Conservation (phyloP, 2,888 invertebrate species). For the Holacanthella duospinosa region DNA sequence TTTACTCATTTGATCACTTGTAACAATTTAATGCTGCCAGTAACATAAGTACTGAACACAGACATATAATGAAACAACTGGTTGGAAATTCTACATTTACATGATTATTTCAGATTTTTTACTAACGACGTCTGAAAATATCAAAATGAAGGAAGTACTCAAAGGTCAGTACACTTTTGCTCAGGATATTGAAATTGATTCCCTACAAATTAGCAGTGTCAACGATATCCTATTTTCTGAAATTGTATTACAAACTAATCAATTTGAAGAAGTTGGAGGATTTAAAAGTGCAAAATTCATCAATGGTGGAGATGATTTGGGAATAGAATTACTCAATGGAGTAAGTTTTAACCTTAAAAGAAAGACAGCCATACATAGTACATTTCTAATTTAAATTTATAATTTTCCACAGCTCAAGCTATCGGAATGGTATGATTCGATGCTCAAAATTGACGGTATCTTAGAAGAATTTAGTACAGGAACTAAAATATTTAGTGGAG, state of each 20-base stretch:
- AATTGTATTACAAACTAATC: constrained; percentile 14
- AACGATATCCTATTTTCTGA: constrained; percentile 23
- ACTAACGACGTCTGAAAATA: constrained; percentile 8
- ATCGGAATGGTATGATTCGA: constrained; percentile 20
- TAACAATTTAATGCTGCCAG: too few relatives aligned
- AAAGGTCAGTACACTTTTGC: constrained; percentile 14
- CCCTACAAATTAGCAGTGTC: constrained; percentile 12
- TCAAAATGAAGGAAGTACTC: constrained; percentile 7
- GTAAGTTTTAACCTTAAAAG: not conserved
- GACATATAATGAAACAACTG: too few relatives aligned
- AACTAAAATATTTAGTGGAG: constrained; percentile 3
- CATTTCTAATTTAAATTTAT: too few relatives aligned
- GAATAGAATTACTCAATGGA: constrained; percentile 12
- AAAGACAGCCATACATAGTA: not conserved
- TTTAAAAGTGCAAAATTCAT: constrained; percentile 20
- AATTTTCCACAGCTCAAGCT: too few relatives aligned
- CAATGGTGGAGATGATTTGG: constrained; percentile 9
- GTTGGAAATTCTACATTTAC: not conserved
- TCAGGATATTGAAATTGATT: constrained; percentile 9
- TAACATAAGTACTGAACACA: too few relatives aligned
- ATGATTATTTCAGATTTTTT: constrained; percentile 17
- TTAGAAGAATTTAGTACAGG: constrained; percentile 17
- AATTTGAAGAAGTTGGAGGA: constrained; percentile 13
- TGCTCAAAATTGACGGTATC: constrained; percentile 15
- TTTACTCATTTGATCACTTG: too few relatives aligned